Percentiles rank a stretch among this genome's conserved stretches.
Evolutionary conservation across 2,888 invertebrate species (phyloP).

Genomic region (Drosophila kambysellisi): DNA sequence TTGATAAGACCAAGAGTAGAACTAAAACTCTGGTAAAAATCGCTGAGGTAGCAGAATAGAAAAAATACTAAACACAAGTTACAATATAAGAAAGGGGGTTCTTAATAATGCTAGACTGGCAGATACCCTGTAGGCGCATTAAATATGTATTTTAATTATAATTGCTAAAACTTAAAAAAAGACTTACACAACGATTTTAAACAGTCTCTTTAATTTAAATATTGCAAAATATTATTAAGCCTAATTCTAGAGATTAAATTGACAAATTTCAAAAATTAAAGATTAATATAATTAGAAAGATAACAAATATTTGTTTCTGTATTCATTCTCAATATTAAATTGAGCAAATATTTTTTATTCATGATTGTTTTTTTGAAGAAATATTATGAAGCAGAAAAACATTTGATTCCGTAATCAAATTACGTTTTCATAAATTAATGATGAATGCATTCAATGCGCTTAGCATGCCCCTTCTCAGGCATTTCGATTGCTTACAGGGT

Average conservation of each 20-base stretch:
- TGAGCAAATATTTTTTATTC: no score
- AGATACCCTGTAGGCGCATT: background rate
- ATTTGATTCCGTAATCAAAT: no score
- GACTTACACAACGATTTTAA: background rate
- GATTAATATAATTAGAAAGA: background rate
- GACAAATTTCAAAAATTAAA: rapidly evolving
- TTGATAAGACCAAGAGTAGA: conserved; percentile 59
- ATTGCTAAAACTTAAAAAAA: background rate
- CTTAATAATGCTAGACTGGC: rapidly evolving
- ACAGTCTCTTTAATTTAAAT: background rate
- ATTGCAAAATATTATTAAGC: background rate
- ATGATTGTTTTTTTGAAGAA: no score
- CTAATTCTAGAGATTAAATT: background rate
- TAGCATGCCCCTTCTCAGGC: background rate
- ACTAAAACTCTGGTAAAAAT: conserved; percentile 40
- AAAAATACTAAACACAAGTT: conserved; percentile 8
- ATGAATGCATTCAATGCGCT: background rate
- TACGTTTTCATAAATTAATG: background rate
- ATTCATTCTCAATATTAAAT: background rate
- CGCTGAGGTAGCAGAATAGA: conserved; percentile 68
- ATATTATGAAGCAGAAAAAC: no score
- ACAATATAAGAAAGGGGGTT: no score
- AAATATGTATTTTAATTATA: background rate
- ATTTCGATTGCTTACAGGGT: conserved; percentile 6
- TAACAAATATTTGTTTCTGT: background rate